Percentiles rank a stretch among this genome's conserved stretches.
These are phyloP conservation scores for Phoxinus phoxinus DNA, from an alignment of 2,113 vertebrate genomes.

Conservation along the genomic window DNA sequence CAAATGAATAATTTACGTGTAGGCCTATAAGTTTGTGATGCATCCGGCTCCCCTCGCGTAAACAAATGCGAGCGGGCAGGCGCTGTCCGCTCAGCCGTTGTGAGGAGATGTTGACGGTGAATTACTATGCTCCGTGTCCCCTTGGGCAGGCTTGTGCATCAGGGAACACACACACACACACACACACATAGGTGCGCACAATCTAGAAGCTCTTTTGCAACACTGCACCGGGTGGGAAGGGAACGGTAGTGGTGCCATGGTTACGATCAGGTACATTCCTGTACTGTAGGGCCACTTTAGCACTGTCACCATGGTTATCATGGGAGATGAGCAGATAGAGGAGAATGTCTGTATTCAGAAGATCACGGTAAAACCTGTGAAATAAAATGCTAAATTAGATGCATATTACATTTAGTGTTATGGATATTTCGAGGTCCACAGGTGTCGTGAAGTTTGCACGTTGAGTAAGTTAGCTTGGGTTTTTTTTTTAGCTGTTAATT, in stretches of 20 bases:
- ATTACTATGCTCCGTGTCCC: constrained; percentile 50
- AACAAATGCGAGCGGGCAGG: constrained; percentile 23
- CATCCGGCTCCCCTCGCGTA: not conserved
- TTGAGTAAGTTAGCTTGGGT: not conserved
- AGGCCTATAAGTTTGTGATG: not conserved
- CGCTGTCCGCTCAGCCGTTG: constrained; percentile 14
- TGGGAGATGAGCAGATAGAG: constrained; percentile 20
- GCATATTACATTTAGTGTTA: not conserved
- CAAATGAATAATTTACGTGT: not conserved
- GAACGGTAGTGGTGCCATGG: constrained; percentile 47
- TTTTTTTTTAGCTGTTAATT: constrained; percentile 15
- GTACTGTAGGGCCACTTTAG: constrained; percentile 52
- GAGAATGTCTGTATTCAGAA: not conserved
- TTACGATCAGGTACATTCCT: constrained; percentile 58
- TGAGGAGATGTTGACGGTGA: constrained; percentile 37
- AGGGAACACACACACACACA: constrained; percentile 13
- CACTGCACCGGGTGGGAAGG: constrained; percentile 21
- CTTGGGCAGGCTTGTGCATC: constrained; percentile 33
- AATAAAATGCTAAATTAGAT: not conserved
- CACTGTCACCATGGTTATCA: constrained; percentile 59
- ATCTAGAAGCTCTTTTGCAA: constrained; percentile 26
- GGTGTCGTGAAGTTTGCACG: not conserved
- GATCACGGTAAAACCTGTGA: not conserved
- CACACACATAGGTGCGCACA: constrained; percentile 9
- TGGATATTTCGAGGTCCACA: not conserved